phyloP scores from a whole-genome alignment of 2,113 vertebrate genomes.

The Odocoileus hemionus region DNA sequence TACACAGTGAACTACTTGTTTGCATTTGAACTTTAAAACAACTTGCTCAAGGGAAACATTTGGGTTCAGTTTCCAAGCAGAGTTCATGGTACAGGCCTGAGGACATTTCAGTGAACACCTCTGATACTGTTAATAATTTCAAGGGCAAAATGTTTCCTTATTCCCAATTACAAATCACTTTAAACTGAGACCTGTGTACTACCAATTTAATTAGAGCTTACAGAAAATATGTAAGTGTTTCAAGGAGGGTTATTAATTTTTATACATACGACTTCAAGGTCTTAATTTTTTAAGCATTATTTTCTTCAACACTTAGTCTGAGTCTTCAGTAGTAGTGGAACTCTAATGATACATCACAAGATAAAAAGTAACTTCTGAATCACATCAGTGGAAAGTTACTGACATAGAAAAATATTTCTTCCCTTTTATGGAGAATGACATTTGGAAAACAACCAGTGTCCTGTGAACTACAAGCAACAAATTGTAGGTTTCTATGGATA shows the following conservation, averaged over 20 bases:
- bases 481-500: not conserved
- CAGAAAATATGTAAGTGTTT: not conserved
- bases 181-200: not conserved
- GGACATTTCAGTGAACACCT: not conserved
- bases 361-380: constrained; percentile 26
- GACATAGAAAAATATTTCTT: not conserved
- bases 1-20: not conserved
- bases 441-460: not conserved
- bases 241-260: not conserved
- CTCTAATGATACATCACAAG: not conserved
- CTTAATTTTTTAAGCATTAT: not conserved
- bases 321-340: not conserved
- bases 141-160: constrained; percentile 38
- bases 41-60: not conserved
- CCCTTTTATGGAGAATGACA: not conserved
- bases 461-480: not conserved
- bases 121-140: constrained; percentile 19
- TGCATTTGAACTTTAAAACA: not conserved
- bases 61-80: not conserved
- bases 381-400: not conserved
- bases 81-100: not conserved
- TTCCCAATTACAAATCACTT: constrained; percentile 22
- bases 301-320: not conserved
- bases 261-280: not conserved
- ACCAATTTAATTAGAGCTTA: not conserved